Evolutionary conservation across 1,140 invertebrate genomes (phyloP), one percentile per base, ranked within the genome.

Genomic region (Drosophila ohnishii): DNA sequence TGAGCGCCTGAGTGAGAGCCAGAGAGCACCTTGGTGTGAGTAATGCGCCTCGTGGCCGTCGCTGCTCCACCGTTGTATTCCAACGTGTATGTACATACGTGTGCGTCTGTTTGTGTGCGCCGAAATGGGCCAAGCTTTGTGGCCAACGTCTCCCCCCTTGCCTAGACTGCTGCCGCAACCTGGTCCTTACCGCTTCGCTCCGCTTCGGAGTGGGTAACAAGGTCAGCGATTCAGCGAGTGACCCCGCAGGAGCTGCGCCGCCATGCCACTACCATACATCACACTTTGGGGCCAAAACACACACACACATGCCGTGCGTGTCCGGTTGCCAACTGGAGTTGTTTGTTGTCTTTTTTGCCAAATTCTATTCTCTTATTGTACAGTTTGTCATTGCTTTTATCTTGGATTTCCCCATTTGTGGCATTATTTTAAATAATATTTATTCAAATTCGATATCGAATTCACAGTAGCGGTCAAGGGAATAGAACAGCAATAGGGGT

Each of bases 11-110:
- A 62, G 63, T 51, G 72, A 65, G 76, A 69, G 78, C 42, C 51
- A 77, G 53, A 39, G 80, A 71, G 75, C 44, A 71, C 60, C 61
- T 70, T 78, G 65, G 73, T 66, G 76, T 71, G 66, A 71, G 65
- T 48, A 75, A 75, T 64, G 47, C 62, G 73, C 72, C 72, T 75
- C 73, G 73, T 75, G 62, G 73, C 72, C 30, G 51, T 69, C 48
- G 48, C 47, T 53, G 48, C 59, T 53, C 58, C 28, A 61, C 22
- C 22, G 32, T 32, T 32, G 47, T 34, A 25, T 32, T 53, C 32
- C 47, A 61, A 32, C 32, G 45, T 35, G 14, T 25, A 30, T 50
- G 25, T 62, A 30, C 2, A 5, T 45, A 47, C 22, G 44, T 47
- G 42, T 28, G 22, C 45, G 16, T 47, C 25, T 62, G 34, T 50